phyloP scores from a whole-genome alignment of 2,888 invertebrate species.

The Heteropelma amictum region DNA sequence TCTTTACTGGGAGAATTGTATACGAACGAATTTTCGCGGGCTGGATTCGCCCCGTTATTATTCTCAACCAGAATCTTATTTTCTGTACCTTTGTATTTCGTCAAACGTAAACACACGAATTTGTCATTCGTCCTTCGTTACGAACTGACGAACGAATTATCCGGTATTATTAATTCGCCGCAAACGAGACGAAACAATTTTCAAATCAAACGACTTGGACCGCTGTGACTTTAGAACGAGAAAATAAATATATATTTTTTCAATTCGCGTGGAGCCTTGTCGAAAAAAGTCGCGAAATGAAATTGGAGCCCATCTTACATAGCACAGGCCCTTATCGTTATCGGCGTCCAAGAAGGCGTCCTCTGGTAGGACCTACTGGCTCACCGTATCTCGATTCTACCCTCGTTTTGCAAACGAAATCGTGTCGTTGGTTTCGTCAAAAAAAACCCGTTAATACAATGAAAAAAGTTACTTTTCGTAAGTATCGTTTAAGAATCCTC shows the following conservation, averaged over 20 bases:
- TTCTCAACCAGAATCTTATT: neutral
- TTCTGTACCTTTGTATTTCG: neutral
- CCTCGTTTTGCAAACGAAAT: conserved; percentile 66
- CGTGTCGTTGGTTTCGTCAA: conserved; percentile 69
- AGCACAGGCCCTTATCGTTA: conserved; percentile 65
- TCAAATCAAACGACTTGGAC: conserved; percentile 16
- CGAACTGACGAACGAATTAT: conserved; percentile 2
- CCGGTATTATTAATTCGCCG: conserved; percentile 10
- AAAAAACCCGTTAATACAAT: conserved; percentile 61
- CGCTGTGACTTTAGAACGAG: neutral
- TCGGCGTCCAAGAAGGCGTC: conserved; percentile 69
- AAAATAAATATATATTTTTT: neutral
- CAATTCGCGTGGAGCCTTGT: neutral
- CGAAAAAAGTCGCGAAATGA: conserved; percentile 59
- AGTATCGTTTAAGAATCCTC: no score
- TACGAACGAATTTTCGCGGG: neutral
- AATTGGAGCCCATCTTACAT: conserved; percentile 55
- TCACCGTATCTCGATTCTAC: conserved; percentile 72
- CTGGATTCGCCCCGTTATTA: neutral
- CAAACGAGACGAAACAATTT: conserved; percentile 7
- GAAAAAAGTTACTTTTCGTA: conserved; percentile 70
- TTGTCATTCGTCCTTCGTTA: conserved; percentile 21
- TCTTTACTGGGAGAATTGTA: neutral
- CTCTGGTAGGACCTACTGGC: conserved; percentile 73
- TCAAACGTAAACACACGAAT: conserved; percentile 37